Evolutionary conservation across 2,113 vertebrate genomes (phyloP).

Genomic region (Arizona elegans): DNA sequence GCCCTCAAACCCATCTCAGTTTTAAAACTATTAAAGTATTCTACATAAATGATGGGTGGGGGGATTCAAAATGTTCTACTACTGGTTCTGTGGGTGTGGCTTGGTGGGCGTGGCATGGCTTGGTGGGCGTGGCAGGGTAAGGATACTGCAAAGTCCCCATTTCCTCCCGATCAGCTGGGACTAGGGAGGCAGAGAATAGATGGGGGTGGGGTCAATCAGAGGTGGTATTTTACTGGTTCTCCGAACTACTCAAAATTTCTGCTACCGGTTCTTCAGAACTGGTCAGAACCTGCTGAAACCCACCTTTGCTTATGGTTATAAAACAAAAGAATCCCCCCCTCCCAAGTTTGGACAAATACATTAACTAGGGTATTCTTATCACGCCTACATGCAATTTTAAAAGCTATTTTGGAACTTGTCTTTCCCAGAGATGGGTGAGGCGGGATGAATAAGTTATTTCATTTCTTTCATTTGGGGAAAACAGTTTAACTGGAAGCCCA

Average conservation of each 20-base stretch:
- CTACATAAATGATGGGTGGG: neutral
- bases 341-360: neutral
- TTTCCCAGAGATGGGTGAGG: neutral
- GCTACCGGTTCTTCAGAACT: no score
- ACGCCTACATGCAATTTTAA: neutral
- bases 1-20: neutral
- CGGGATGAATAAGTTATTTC: conserved; percentile 5
- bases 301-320: neutral
- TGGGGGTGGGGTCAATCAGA: no score
- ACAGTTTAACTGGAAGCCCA: neutral
- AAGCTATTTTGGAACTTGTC: conserved; percentile 7
- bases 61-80: no score
- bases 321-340: neutral
- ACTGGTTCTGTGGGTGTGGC: no score
- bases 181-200: no score
- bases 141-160: no score
- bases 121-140: no score
- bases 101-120: no score
- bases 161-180: no score
- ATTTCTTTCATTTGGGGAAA: neutral
- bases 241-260: no score
- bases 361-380: neutral
- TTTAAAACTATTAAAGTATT: neutral
- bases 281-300: no score
- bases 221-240: no score